phyloP scores from a whole-genome alignment of 2,888 invertebrate species.

The Drosophila percnosoma region DNA sequence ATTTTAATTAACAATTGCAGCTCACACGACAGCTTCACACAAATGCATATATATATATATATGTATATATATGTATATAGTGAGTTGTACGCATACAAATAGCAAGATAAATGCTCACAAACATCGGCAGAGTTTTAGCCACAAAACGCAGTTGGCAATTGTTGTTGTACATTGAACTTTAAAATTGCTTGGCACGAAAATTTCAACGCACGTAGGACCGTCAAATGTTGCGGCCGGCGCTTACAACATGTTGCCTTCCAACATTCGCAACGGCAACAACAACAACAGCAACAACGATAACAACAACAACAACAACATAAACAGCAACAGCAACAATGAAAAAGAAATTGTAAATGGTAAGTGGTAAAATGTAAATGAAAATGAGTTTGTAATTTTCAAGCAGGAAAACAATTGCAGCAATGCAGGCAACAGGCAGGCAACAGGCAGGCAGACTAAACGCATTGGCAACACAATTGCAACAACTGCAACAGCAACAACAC shows the following conservation, averaged over 20 bases:
- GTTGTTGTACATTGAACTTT: slow-evolving; percentile 68
- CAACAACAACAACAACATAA: slow-evolving; percentile 4
- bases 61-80: neutral
- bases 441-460: slow-evolving; percentile 24
- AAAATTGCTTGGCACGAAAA: slow-evolving; percentile 58
- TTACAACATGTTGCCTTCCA: slow-evolving; percentile 46
- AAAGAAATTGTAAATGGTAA: slow-evolving; percentile 62
- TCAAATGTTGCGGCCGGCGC: slow-evolving; percentile 37
- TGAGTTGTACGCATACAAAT: neutral
- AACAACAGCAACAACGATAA: slow-evolving; percentile 9
- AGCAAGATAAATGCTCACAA: slow-evolving; percentile 2
- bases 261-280: slow-evolving; percentile 45
- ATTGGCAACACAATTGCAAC: slow-evolving; percentile 12
- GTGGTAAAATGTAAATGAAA: slow-evolving; percentile 63
- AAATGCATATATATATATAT: slow-evolving; percentile 1
- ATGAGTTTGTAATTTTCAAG: slow-evolving; percentile 66
- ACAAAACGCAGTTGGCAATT: slow-evolving; percentile 50
- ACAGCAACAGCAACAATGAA: slow-evolving; percentile 8
- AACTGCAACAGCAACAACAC: slow-evolving; percentile 14
- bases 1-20: slow-evolving; percentile 68
- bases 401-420: slow-evolving; percentile 60
- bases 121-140: slow-evolving; percentile 30
- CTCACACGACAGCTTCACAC: slow-evolving; percentile 52
- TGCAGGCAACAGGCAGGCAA: slow-evolving; percentile 14
- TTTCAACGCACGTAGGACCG: slow-evolving; percentile 42